phyloP scores from a whole-genome alignment of 1,140 invertebrate species.

The Adelges cooleyi region DNA sequence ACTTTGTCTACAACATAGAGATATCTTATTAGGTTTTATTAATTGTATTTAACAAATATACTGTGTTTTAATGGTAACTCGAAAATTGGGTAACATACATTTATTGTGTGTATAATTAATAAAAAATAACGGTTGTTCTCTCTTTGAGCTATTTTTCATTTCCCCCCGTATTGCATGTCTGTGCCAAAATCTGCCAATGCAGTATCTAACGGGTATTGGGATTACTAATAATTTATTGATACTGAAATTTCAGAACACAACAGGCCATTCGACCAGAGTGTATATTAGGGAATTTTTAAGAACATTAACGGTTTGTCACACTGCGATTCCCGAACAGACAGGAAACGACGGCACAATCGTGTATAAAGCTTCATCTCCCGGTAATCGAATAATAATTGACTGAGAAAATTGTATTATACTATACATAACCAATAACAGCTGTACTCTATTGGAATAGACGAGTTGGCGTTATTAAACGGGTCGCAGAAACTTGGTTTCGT shows the following conservation, averaged over 20 bases:
- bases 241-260: not conserved
- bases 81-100: not conserved
- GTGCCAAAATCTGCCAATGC: too few species aligned
- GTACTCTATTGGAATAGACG: constrained; percentile 44
- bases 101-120: too few species aligned
- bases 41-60: not conserved
- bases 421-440: too few species aligned
- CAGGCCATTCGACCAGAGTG: not conserved
- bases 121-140: too few species aligned
- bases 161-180: too few species aligned
- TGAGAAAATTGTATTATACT: too few species aligned
- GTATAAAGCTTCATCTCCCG: constrained; percentile 95
- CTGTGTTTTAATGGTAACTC: not conserved
- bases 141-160: too few species aligned
- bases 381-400: constrained; percentile 39
- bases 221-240: too few species aligned
- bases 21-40: not conserved
- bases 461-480: constrained; percentile 85
- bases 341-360: constrained; percentile 49
- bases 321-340: constrained; percentile 85
- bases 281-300: constrained; percentile 54
- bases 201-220: too few species aligned
- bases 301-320: constrained; percentile 90
- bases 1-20: not conserved
- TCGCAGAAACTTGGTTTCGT: constrained; percentile 77